Evolutionary conservation across 2,797 vertebrate genomes (phyloP).

Genomic region (Botia kubotai): DNA sequence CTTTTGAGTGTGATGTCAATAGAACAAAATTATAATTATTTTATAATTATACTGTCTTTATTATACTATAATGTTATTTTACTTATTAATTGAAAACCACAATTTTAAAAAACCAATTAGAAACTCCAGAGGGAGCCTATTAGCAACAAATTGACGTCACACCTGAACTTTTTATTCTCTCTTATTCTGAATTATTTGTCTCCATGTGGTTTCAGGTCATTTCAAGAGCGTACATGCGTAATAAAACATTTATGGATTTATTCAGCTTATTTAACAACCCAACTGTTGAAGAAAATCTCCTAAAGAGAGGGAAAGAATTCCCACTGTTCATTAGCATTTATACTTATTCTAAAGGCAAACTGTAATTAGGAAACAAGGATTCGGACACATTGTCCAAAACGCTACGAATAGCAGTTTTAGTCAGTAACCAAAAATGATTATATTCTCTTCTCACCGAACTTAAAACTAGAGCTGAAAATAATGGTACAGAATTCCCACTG

Average conservation of each 20-base stretch:
- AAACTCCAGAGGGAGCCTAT: background rate
- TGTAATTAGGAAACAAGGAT: background rate
- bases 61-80: background rate
- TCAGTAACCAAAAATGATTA: background rate
- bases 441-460: background rate
- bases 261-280: constrained; percentile 53
- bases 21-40: too few relatives aligned
- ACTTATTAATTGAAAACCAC: background rate
- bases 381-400: background rate
- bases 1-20: too few relatives aligned
- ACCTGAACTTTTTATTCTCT: background rate
- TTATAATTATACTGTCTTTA: too few relatives aligned
- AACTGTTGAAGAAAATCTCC: constrained; percentile 43
- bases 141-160: background rate
- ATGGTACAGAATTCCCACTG: background rate
- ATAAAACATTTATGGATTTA: constrained; percentile 61
- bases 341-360: background rate
- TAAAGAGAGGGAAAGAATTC: constrained; percentile 26
- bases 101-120: background rate
- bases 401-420: too few relatives aligned
- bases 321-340: constrained; percentile 11
- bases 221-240: constrained; percentile 30
- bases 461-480: background rate
- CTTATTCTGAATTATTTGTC: constrained; percentile 32
- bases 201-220: constrained; percentile 14